Evolutionary conservation across 2,113 vertebrate genomes (phyloP).

Genomic region (Psettodes erumei): DNA sequence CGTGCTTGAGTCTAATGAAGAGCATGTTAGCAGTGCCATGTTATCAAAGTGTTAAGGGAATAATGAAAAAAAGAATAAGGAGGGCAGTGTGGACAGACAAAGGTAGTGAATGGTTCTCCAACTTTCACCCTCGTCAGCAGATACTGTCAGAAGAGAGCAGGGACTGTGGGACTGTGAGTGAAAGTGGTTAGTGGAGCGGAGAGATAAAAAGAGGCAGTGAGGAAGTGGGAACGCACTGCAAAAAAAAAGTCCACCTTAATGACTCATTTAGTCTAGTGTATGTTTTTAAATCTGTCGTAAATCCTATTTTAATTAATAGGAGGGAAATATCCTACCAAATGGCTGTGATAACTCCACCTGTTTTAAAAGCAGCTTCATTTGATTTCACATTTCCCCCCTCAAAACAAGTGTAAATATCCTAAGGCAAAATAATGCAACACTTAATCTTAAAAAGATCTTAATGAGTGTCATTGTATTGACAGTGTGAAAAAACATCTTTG

Average conservation of each 20-base stretch:
- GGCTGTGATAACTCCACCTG: constrained; percentile 47
- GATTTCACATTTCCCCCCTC: background rate
- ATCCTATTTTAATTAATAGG: constrained; percentile 54
- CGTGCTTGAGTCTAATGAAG: background rate
- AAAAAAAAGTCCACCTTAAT: constrained; percentile 42
- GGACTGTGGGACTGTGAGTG: constrained; percentile 32
- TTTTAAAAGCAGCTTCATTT: constrained; percentile 5
- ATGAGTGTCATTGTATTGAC: background rate
- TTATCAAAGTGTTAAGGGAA: background rate
- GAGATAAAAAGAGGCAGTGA: constrained; percentile 38
- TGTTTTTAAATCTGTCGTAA: constrained; percentile 46
- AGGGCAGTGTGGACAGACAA: constrained; percentile 35
- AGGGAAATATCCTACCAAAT: constrained; percentile 26
- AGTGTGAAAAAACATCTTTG: background rate
- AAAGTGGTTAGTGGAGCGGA: constrained; percentile 64
- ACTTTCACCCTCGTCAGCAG: constrained; percentile 63
- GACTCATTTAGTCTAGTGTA: constrained; percentile 42
- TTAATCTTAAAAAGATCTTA: background rate
- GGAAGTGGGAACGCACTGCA: constrained; percentile 17
- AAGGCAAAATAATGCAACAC: constrained; percentile 17
- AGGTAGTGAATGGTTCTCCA: constrained; percentile 43
- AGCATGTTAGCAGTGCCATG: background rate
- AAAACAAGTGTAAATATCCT: constrained; percentile 31
- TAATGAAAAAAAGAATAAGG: background rate
- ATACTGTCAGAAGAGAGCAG: constrained; percentile 59